Evolutionary conservation across 1,140 invertebrate genomes (phyloP).

Genomic region (Drosophila nigrodunni): DNA sequence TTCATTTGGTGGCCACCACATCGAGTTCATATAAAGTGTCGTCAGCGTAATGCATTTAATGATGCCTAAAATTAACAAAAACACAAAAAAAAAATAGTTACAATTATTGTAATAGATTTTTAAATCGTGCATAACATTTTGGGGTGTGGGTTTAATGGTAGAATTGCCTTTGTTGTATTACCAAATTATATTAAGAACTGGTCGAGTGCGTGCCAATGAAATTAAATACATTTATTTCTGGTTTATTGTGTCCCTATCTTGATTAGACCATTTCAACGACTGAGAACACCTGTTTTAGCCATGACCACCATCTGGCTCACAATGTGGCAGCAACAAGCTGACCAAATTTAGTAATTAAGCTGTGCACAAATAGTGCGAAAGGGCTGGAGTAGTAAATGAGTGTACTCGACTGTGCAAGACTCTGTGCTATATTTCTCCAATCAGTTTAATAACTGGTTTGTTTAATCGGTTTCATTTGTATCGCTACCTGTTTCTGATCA

Average conservation of each 20-base stretch:
- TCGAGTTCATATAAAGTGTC: conserved; percentile 91
- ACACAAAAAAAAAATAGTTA: conserved; percentile 48
- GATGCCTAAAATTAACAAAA: conserved; percentile 87
- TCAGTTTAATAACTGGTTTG: no score
- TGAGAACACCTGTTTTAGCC: conserved; percentile 14
- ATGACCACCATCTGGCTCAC: conserved; percentile 26
- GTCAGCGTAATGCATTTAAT: conserved; percentile 93
- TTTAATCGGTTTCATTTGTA: no score
- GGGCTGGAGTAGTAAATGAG: conserved; percentile 7
- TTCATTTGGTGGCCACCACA: conserved; percentile 92
- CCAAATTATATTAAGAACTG: background rate
- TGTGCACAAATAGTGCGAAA: conserved; percentile 14
- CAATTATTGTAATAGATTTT: background rate
- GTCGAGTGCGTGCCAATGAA: conserved; percentile 57
- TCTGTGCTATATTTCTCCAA: no score
- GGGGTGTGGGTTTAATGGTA: background rate
- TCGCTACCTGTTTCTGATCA: no score
- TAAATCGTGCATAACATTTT: conserved; percentile 1
- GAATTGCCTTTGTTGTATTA: conserved; percentile 8
- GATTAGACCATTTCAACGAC: conserved; percentile 21
- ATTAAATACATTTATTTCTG: conserved; percentile 58
- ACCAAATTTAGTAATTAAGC: conserved; percentile 64
- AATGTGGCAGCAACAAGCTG: conserved; percentile 44
- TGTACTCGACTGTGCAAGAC: no score
- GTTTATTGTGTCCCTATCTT: conserved; percentile 42